phyloP scores from a whole-genome alignment of 2,797 vertebrate species.

The Halcyon smyrnensis region DNA sequence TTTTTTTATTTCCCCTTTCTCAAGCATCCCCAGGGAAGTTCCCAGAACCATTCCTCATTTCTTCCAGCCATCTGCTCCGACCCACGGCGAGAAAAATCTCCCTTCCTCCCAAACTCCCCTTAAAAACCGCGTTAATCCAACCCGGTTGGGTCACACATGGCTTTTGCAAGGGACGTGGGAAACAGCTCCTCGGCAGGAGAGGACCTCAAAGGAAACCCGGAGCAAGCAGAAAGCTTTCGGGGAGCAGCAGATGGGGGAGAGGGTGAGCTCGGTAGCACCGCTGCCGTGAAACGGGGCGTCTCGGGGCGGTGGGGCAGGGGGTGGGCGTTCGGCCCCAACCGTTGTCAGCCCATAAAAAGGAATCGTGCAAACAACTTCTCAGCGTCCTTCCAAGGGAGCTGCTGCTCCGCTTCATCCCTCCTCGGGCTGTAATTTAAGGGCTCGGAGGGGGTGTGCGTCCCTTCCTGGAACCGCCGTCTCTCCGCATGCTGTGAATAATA shows the following conservation, averaged over 20 bases:
- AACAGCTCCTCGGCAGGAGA: background rate
- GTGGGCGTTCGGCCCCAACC: background rate
- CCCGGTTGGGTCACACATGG: background rate
- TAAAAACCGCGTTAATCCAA: background rate
- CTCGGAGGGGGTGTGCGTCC: background rate
- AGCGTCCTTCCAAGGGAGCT: background rate
- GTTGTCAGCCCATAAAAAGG: constrained; percentile 7
- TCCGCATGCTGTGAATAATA: constrained; percentile 52
- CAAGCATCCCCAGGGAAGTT: constrained; percentile 10
- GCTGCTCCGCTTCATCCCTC: background rate
- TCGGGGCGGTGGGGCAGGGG: background rate
- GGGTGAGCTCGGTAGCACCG: background rate
- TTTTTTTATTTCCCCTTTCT: background rate
- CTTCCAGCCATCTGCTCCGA: constrained; percentile 26
- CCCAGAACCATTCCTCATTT: constrained; percentile 6
- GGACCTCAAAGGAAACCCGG: background rate
- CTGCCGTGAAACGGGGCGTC: background rate
- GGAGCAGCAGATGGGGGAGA: background rate
- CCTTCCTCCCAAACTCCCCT: constrained; percentile 1
- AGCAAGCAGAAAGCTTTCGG: background rate
- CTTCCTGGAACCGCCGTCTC: constrained; percentile 1
- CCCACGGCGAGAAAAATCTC: background rate
- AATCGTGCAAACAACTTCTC: background rate
- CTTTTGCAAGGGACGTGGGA: background rate
- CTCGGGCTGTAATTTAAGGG: constrained; percentile 9